phyloP scores from a whole-genome alignment of 2,888 invertebrate species.

The Latheticus oryzae region DNA sequence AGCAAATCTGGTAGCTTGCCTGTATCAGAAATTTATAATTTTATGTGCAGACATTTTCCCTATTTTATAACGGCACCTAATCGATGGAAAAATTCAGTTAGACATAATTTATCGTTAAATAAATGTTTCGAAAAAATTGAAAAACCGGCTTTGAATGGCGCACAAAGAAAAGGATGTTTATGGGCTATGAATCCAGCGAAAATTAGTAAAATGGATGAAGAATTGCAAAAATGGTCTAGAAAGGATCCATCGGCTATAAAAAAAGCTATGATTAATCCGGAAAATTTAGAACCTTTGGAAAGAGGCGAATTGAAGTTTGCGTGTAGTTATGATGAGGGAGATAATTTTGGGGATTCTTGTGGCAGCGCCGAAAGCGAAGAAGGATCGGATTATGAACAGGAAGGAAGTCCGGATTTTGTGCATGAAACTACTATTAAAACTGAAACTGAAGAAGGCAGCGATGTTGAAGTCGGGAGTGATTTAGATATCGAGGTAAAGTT shows the following conservation, averaged over 20 bases:
- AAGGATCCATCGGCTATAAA: constrained; percentile 94
- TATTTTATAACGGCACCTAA: constrained; percentile 98
- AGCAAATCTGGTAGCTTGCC: constrained; percentile 94
- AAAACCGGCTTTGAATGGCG: constrained; percentile 88
- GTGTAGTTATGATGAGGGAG: constrained; percentile 65
- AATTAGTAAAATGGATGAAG: constrained; percentile 96
- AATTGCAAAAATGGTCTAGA: constrained; percentile 96
- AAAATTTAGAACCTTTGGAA: constrained; percentile 84
- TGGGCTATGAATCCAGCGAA: constrained; percentile 98
- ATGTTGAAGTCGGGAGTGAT: constrained; percentile 48
- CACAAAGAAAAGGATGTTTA: constrained; percentile 88
- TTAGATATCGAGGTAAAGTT: constrained; percentile 71
- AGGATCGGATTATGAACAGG: constrained; percentile 70
- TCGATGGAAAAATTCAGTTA: constrained; percentile 99
- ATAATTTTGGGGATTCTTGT: constrained; percentile 68
- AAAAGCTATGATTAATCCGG: constrained; percentile 92
- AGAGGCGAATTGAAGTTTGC: constrained; percentile 90
- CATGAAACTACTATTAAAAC: constrained; percentile 69
- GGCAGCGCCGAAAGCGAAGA: constrained; percentile 78
- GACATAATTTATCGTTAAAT: constrained; percentile 96
- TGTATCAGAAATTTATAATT: constrained; percentile 98
- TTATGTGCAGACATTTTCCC: constrained; percentile 99
- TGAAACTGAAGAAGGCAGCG: constrained; percentile 60
- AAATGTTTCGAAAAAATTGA: constrained; percentile 99
- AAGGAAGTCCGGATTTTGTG: constrained; percentile 67